Percentiles rank a stretch among this genome's conserved stretches.
These are phyloP conservation scores for Procambarus clarkii DNA, from an alignment of 1,140 invertebrate species.

Conservation along the genomic window DNA sequence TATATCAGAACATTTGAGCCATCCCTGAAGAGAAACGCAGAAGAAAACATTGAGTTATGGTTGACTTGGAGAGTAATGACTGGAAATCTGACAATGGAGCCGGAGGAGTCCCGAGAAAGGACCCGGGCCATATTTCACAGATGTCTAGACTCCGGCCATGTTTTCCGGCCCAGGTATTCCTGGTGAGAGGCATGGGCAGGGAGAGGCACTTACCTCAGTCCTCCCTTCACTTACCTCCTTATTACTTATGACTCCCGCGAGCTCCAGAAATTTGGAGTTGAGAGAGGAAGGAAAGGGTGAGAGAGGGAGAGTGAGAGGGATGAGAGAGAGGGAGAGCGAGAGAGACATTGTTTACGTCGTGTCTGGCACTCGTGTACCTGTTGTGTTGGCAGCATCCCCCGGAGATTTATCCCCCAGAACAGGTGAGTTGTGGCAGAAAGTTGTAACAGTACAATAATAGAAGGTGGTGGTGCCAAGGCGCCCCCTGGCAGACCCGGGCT, in stretches of 20 bases:
- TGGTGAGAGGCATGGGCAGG: background rate
- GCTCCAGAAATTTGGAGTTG: background rate
- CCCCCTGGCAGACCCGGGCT: too few relatives aligned
- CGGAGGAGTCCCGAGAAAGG: background rate
- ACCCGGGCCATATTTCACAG: background rate
- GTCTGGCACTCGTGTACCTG: background rate
- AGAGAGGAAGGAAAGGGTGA: background rate
- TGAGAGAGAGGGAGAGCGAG: background rate
- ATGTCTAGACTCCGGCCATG: background rate
- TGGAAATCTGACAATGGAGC: background rate
- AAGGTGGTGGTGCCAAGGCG: background rate
- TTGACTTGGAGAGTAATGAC: slow-evolving; percentile 1
- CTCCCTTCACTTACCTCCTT: too few relatives aligned
- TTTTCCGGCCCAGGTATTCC: too few relatives aligned
- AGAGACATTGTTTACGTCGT: background rate
- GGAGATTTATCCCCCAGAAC: background rate
- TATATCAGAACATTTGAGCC: background rate
- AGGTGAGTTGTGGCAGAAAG: background rate
- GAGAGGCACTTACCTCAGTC: background rate
- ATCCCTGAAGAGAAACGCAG: background rate
- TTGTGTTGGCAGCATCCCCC: background rate
- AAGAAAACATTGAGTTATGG: background rate
- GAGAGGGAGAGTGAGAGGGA: background rate
- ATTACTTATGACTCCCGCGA: too few relatives aligned
- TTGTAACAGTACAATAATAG: slow-evolving; percentile 15